These are phyloP conservation scores for Bombylius major DNA, from an alignment of 2,888 invertebrate species.

Conservation along the genomic window DNA sequence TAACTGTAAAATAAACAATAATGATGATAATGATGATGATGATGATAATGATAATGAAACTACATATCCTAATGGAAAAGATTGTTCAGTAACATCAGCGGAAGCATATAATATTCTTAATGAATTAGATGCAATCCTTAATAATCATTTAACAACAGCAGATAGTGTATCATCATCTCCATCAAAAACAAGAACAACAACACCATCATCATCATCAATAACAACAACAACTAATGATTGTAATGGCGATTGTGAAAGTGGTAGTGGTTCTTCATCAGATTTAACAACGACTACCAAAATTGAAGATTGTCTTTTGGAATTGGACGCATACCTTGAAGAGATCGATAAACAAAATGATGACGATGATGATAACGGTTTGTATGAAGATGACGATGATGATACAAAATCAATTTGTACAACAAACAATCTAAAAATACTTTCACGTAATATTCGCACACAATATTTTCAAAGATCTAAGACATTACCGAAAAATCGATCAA, in stretches of 20 bases:
- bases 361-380: conserved; percentile 12
- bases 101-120: conserved; percentile 27
- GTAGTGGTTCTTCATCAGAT: background rate
- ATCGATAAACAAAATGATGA: conserved; percentile 26
- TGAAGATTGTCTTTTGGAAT: conserved; percentile 40
- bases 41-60: background rate
- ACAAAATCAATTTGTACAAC: background rate
- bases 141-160: conserved; percentile 1
- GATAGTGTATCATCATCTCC: background rate
- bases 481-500: conserved; percentile 4
- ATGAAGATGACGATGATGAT: background rate
- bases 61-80: background rate
- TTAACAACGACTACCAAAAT: conserved; percentile 16
- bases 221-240: background rate
- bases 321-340: conserved; percentile 41
- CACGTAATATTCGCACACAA: background rate
- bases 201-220: background rate
- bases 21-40: background rate
- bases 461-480: conserved; percentile 4
- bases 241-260: background rate
- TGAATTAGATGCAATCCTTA: conserved; percentile 30
- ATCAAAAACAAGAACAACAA: conserved; percentile 2
- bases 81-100: conserved; percentile 9
- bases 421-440: background rate
- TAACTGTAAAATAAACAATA: background rate